A percentile compares a stretch with the other conserved stretches of the same genome.
These are phyloP conservation scores for Sinella curviseta DNA, from an alignment of 1,140 invertebrate genomes.

Conservation along the genomic window DNA sequence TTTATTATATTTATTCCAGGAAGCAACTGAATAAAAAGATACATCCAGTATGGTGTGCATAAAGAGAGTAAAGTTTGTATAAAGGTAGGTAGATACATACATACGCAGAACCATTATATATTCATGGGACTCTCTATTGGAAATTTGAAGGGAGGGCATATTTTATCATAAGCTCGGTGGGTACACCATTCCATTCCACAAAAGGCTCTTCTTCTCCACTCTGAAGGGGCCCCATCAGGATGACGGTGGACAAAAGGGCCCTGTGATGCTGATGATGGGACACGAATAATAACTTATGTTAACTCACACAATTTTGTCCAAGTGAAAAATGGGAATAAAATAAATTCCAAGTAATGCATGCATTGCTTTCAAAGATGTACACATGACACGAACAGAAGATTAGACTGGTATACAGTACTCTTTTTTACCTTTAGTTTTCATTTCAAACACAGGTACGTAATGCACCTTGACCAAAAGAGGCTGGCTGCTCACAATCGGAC, in stretches of 20 bases:
- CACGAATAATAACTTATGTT: constrained; percentile 4
- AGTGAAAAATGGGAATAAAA: not conserved
- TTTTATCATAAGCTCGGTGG: constrained; percentile 16
- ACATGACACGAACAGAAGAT: too few species aligned
- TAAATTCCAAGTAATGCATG: constrained; percentile 10
- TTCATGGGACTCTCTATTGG: too few species aligned
- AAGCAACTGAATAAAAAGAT: not conserved
- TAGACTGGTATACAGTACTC: not conserved
- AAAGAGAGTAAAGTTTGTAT: too few species aligned
- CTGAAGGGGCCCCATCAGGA: not conserved
- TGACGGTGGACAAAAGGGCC: constrained; percentile 10
- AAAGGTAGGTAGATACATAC: too few species aligned
- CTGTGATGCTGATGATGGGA: constrained; percentile 13
- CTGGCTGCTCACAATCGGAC: too few species aligned
- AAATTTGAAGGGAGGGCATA: constrained; percentile 11
- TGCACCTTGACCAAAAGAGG: too few species aligned
- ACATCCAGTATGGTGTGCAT: too few species aligned
- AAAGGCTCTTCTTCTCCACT: not conserved
- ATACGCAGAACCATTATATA: too few species aligned
- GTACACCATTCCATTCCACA: not conserved
- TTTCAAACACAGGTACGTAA: too few species aligned
- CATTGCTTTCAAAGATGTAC: too few species aligned
- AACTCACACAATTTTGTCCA: not conserved
- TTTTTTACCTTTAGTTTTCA: too few species aligned
- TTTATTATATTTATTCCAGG: constrained; percentile 12